A percentile compares a stretch with the other conserved stretches of the same genome.
phyloP scores from a whole-genome alignment of 2,888 invertebrate genomes.

The Coremacera marginata region DNA sequence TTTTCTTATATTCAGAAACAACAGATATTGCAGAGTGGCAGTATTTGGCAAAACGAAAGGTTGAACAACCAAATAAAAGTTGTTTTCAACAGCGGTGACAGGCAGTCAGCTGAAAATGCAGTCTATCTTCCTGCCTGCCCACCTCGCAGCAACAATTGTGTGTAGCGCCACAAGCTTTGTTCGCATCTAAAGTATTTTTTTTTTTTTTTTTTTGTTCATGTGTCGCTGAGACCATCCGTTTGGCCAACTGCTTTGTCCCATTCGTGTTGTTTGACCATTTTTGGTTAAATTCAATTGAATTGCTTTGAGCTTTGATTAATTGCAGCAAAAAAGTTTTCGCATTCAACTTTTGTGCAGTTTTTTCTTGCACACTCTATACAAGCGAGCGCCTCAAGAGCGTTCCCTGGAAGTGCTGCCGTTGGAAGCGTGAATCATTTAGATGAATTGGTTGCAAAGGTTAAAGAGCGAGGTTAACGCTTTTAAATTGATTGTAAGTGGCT shows the following conservation, averaged over 20 bases:
- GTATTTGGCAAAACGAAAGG: neutral
- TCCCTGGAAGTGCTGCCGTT: neutral
- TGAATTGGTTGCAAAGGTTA: slow-evolving; percentile 43
- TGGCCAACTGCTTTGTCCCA: neutral
- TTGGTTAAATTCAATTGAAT: slow-evolving; percentile 35
- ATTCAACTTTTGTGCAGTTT: neutral
- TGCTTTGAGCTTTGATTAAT: slow-evolving; percentile 39
- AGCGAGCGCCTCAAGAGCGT: neutral
- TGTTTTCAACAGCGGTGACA: slow-evolving; percentile 23
- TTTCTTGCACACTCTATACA: neutral
- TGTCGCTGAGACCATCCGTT: neutral
- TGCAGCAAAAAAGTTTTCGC: slow-evolving; percentile 31
- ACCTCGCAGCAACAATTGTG: neutral
- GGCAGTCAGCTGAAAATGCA: neutral
- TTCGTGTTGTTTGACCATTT: neutral
- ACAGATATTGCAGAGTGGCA: neutral
- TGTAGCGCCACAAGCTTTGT: neutral
- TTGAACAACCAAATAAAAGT: slow-evolving; percentile 21
- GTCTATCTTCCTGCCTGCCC: neutral
- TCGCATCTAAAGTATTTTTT: slow-evolving; percentile 22
- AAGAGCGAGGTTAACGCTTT: slow-evolving; percentile 42
- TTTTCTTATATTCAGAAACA: neutral
- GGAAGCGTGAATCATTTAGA: slow-evolving; percentile 45
- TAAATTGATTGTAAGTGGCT: slow-evolving; percentile 27
- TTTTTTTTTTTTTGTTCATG: neutral